Evolutionary conservation across 2,113 vertebrate species (phyloP), one percentile per base, ranked within the genome.

Genomic region (Eleginops maclovinus): DNA sequence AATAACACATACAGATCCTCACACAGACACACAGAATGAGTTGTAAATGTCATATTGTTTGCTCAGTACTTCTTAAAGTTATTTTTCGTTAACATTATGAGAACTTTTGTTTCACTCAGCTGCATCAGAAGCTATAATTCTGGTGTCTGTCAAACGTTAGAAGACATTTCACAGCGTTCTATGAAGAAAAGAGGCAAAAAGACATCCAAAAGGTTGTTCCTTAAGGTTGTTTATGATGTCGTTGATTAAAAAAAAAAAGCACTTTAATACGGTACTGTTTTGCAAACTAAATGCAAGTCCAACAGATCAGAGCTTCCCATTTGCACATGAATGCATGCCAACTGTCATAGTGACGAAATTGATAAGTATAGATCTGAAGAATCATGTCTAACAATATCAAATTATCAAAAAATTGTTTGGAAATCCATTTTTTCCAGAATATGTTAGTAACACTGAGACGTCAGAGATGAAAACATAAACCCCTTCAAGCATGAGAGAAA

Each of bases 71-170:
- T 50, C 21, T 65, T 40, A 58, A 69, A 73, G 19, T 56, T 28
- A 77, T 76, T 54, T 72, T 72, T 46, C 59, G 58, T 75, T 59
- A 60, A 66, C 46, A 74, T 28, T 22, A 58, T 44, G 24, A 65
- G 31, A 73, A 28, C 55, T 16, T 44, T 46, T 9, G 12, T 13
- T 54, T 28, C 21, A 12, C 19, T 55, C 17, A 13, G 49, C 11
- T 28, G 12, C 9, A n/a, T 15, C n/a, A 26, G 17, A 71, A 44
- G 41, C n/a, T 24, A 54, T 66, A 15, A 50, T 69, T 63, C 26
- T 64, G 13, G 7, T 15, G 59, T 54, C 43, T 67, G 46, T 47
- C 78, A 65, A 68, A 46, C 47, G 16, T 53, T 46, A 40, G 58
- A 58, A 77, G 13, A 50, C 0, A 9, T 40, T 55, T 53, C 13